Evolutionary conservation across 2,888 invertebrate species (phyloP), one percentile per base, ranked within the genome.

Genomic region (Platycheirus rosarum): DNA sequence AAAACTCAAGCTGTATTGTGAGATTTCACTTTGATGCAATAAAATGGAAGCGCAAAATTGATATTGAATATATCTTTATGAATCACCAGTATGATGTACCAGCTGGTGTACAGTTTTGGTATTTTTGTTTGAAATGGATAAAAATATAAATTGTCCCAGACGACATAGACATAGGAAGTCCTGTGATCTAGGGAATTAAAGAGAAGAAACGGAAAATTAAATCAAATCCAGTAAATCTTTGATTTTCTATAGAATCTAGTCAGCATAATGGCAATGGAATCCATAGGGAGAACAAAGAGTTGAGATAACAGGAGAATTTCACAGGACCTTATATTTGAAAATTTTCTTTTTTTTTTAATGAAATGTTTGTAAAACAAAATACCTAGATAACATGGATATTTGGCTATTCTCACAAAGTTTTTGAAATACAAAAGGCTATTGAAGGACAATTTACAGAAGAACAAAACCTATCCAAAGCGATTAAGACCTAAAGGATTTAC

Each of bases 121-220:
- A 42, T 23, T 26, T 26, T 42, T 44, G 11, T n/a, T n/a, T 5
- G 0, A 29, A 42, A 42, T 3, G n/a, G 8, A 29, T 7, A 44
- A 23, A 4, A 16, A 9, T 6, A 48, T 26, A 23, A 48, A 48
- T 23, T 48, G 20, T n/a, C 46, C 2, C 46, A 2, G 2, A 57
- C 8, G 1, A 8, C 5, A 16, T 5, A 9, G 13, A 11, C 14
- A 5, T 3, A 40, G 26, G 26, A 42, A 42, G 14, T 26, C 29
- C 14, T 11, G 6, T 40, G 8, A 16, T 60, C 26, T 11, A 14
- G 20, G 23, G 26, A 69, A 23, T 29, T 42, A 32, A 60, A 66
- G 40, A 57, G 35, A 13, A 53, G 65, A 75, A 80, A 51, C 51
- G 76, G 75, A 75, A 80, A 80, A 80, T 80, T 80, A 70, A 80